phyloP scores from a whole-genome alignment of 2,113 vertebrate genomes.

The Sprattus sprattus region DNA sequence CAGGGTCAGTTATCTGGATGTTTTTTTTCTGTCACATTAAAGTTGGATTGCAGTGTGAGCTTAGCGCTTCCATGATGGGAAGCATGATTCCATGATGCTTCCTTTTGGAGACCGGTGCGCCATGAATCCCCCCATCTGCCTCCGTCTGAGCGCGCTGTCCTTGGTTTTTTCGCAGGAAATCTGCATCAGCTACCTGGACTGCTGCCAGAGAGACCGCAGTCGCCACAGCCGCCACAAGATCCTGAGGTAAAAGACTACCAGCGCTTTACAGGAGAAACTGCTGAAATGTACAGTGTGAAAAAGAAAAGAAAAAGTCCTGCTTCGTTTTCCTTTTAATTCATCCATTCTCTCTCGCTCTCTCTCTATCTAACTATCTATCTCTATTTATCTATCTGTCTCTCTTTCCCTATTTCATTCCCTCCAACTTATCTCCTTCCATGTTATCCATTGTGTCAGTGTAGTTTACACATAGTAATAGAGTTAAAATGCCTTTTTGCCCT shows the following conservation, averaged over 20 bases:
- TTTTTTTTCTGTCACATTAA: slow-evolving; percentile 2
- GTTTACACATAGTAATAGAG: not conserved
- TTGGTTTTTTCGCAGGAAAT: slow-evolving; percentile 78
- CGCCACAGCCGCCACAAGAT: slow-evolving; percentile 93
- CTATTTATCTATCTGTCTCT: not conserved
- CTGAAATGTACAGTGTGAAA: not conserved
- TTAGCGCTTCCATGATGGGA: not conserved
- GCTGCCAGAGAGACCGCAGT: slow-evolving; percentile 92
- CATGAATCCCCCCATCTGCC: not conserved
- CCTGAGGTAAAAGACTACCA: slow-evolving; percentile 79
- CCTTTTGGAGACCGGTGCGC: not conserved
- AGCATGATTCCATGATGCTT: no score
- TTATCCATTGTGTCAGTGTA: not conserved
- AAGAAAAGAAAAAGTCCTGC: not conserved
- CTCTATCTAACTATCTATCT: not conserved
- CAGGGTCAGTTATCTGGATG: not conserved
- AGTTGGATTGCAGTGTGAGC: not conserved
- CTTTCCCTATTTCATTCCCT: not conserved
- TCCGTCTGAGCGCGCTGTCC: slow-evolving; percentile 11
- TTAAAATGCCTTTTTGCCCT: not conserved
- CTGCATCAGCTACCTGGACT: slow-evolving; percentile 97
- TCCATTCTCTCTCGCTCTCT: not conserved
- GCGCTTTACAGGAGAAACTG: not conserved
- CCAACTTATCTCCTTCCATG: not conserved
- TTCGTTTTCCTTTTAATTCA: not conserved